phyloP scores from a whole-genome alignment of 2,888 invertebrate genomes.

The Oasisia sp. region DNA sequence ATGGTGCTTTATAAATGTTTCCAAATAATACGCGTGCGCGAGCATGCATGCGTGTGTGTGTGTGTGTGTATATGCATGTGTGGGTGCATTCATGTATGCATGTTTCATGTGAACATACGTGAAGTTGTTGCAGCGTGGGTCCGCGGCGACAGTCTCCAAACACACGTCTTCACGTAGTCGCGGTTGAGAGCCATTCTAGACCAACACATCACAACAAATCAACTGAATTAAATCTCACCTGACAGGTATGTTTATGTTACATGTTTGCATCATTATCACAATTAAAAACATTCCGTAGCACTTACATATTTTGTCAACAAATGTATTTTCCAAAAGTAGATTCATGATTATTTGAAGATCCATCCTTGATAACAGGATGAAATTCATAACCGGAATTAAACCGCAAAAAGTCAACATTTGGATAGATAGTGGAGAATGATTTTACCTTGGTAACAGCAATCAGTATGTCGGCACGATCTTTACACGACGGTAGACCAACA shows the following conservation, averaged over 20 bases:
- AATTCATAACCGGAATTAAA: neutral
- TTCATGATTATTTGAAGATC: neutral
- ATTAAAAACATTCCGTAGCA: neutral
- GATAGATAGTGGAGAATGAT: neutral
- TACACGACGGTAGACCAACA: constrained; percentile 75
- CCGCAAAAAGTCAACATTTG: neutral
- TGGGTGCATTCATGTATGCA: neutral
- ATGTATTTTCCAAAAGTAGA: neutral
- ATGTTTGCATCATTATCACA: neutral
- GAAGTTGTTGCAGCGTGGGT: constrained; percentile 79
- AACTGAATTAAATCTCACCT: neutral
- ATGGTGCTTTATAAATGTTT: no score
- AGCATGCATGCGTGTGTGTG: neutral
- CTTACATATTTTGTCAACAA: neutral
- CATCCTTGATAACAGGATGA: neutral
- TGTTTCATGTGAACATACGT: constrained; percentile 68
- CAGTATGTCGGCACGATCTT: constrained; percentile 88
- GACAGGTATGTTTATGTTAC: no score
- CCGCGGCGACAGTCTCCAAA: constrained; percentile 75
- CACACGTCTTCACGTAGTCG: constrained; percentile 80
- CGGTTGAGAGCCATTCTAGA: constrained; percentile 82
- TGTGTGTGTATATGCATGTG: neutral
- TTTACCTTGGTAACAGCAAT: constrained; percentile 85
- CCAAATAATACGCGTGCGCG: neutral
- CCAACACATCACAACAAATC: neutral